A percentile compares a stretch with the other conserved stretches of the same genome.
Conservation (phyloP, 2,113 vertebrate species). For the Jacana jacana region DNA sequence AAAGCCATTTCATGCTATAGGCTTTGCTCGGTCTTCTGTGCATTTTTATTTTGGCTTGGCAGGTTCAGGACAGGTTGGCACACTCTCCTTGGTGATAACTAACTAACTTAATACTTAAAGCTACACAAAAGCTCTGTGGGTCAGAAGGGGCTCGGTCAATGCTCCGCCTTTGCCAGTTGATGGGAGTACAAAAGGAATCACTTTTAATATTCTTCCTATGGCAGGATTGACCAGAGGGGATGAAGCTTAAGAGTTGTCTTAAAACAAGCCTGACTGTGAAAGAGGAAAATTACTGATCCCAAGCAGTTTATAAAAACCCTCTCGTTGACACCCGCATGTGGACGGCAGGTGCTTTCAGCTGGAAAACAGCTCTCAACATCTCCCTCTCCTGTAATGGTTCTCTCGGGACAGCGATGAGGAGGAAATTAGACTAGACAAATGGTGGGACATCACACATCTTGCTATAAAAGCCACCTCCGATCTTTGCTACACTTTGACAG, state of each 20-base stretch:
- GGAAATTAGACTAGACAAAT: conserved; percentile 55
- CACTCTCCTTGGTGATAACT: conserved; percentile 60
- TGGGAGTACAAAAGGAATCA: conserved; percentile 52
- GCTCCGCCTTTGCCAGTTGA: conserved; percentile 49
- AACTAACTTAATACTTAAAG: conserved; percentile 61
- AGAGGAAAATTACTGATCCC: conserved; percentile 36
- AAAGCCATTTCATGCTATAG: neutral
- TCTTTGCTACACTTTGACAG: conserved; percentile 25
- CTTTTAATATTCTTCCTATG: neutral
- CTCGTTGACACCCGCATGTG: neutral
- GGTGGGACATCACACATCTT: conserved; percentile 17
- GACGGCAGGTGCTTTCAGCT: conserved; percentile 24
- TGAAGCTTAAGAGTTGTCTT: neutral
- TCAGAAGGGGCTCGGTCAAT: conserved; percentile 34
- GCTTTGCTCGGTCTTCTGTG: neutral
- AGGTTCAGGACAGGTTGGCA: conserved; percentile 30
- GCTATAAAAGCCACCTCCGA: neutral
- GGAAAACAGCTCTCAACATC: neutral
- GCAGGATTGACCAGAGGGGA: conserved; percentile 6
- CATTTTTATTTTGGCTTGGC: conserved; percentile 23
- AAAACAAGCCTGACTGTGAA: conserved; percentile 11
- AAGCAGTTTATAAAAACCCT: conserved; percentile 33
- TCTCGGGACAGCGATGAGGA: conserved; percentile 10
- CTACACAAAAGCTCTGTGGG: conserved; percentile 45
- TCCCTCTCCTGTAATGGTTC: conserved; percentile 21